Evolutionary conservation across 2,888 invertebrate species (phyloP), one percentile per base, ranked within the genome.

Genomic region (Cepaea hortensis): DNA sequence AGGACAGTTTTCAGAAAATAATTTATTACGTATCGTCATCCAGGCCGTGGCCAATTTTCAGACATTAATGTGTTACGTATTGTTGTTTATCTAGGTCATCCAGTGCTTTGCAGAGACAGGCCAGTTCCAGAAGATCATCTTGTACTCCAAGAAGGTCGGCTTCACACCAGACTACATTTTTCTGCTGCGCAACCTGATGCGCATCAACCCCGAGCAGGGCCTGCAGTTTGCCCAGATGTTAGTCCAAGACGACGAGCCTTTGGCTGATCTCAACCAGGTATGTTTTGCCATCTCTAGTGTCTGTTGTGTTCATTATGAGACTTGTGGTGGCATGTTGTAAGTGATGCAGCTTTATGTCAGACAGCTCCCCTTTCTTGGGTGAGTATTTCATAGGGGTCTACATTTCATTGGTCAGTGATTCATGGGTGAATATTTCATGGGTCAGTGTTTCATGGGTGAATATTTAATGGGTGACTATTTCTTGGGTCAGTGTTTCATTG

Each of bases 41-140:
- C 35, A 1, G n/a, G n/a, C 4, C 5, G 0, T 15, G 18, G 5
- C n/a, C n/a, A 11, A 68, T 20, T 68, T 20, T 20, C n/a, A 18
- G 68, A 68, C 5, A 18, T 3, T 68, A 20, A n/a, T n/a, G 1
- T 65, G 55, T 55, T 9, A 55, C 55, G 7, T 9, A 55, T 55
- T 68, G 13, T n/a, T 20, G 18, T 68, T 68, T 85, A 90, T 92
- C 18, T 90, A 96, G 95, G 97, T 98, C 3, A 99, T 99, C 90
- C 99, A 99, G 95, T 99, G 99, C 95, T 99, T 99, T 94, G 99
- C 99, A 0, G 99, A 99, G 95, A 99, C 99, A 5, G 99, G 99
- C 0, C 99, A 99, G 95, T 99, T 99, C 95, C 98, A 98, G 95
- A 99, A 99, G 95, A 99, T 99, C 92, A 98, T 99, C 70, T 96